Evolutionary conservation across 2,888 invertebrate species (phyloP).

Genomic region (Luperina testacea): DNA sequence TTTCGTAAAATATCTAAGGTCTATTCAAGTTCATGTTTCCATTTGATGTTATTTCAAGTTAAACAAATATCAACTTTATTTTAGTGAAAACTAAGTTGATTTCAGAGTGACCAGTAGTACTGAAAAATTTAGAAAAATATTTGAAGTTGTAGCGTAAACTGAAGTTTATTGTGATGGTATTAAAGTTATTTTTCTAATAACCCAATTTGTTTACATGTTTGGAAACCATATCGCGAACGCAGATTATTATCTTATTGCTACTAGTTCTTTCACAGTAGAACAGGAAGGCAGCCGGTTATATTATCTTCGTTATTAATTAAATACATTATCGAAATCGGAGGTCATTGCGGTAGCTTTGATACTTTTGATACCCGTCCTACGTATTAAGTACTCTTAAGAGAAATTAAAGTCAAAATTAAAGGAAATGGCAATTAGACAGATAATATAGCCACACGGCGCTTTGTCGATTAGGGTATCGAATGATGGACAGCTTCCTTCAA

Average conservation of each 20-base stretch:
- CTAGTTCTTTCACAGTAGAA: slow-evolving; percentile 73
- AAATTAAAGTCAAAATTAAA: slow-evolving; percentile 56
- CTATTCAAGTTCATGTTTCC: neutral
- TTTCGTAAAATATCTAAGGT: slow-evolving; percentile 70
- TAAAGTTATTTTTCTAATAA: neutral
- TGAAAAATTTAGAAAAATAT: neutral
- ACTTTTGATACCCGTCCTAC: slow-evolving; percentile 61
- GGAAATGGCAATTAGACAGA: slow-evolving; percentile 60
- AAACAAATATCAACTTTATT: neutral
- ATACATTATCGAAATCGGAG: slow-evolving; percentile 73
- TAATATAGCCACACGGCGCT: slow-evolving; percentile 44
- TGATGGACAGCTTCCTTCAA: slow-evolving; percentile 62
- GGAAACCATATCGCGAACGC: neutral
- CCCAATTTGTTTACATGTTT: neutral
- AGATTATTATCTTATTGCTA: slow-evolving; percentile 61
- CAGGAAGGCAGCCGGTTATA: slow-evolving; percentile 78
- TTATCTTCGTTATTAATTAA: slow-evolving; percentile 76
- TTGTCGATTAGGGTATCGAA: slow-evolving; percentile 47
- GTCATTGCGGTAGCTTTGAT: slow-evolving; percentile 69
- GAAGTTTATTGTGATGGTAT: neutral
- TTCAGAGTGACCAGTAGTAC: neutral
- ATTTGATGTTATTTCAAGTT: neutral
- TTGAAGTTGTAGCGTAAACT: neutral
- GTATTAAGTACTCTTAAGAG: slow-evolving; percentile 50
- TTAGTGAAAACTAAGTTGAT: neutral